These are phyloP conservation scores for Hipposideros armiger DNA, from an alignment of 2,113 vertebrate species.

Conservation along the genomic window DNA sequence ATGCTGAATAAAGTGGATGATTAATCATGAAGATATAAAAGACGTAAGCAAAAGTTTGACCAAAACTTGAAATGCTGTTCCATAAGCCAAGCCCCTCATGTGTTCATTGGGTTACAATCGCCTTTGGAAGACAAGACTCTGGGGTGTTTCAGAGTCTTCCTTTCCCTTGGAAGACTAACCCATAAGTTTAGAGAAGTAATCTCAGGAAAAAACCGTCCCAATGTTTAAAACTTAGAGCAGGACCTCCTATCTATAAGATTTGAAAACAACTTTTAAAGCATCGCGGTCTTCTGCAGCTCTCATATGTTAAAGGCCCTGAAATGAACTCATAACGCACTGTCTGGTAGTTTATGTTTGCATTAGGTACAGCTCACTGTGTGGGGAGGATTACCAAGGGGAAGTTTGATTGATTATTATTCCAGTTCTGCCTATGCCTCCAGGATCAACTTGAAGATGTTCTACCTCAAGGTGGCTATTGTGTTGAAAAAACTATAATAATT, in stretches of 20 bases:
- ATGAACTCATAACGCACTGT: not conserved
- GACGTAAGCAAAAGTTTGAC: constrained; percentile 5
- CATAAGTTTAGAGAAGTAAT: not conserved
- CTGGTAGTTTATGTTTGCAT: not conserved
- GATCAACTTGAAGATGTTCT: constrained; percentile 69
- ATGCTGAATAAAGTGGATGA: not conserved
- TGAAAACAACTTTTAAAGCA: not conserved
- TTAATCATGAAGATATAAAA: not conserved
- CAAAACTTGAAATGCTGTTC: not conserved
- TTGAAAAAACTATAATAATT: constrained; percentile 80
- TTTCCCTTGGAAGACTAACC: not conserved
- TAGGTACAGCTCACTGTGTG: not conserved
- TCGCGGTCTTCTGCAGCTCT: not conserved
- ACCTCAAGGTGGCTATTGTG: constrained; percentile 70
- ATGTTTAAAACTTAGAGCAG: not conserved
- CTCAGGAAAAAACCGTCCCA: fast-evolving
- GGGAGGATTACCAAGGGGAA: constrained; percentile 31
- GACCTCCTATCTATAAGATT: not conserved
- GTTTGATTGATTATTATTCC: constrained; percentile 57
- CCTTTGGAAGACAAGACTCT: not conserved
- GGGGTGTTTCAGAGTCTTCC: not conserved
- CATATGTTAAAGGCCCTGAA: not conserved
- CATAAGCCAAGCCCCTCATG: not conserved
- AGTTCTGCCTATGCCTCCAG: constrained; percentile 50
- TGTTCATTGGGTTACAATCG: not conserved